Conservation (phyloP, 2,113 vertebrate genomes). For the Piprites chloris region DNA sequence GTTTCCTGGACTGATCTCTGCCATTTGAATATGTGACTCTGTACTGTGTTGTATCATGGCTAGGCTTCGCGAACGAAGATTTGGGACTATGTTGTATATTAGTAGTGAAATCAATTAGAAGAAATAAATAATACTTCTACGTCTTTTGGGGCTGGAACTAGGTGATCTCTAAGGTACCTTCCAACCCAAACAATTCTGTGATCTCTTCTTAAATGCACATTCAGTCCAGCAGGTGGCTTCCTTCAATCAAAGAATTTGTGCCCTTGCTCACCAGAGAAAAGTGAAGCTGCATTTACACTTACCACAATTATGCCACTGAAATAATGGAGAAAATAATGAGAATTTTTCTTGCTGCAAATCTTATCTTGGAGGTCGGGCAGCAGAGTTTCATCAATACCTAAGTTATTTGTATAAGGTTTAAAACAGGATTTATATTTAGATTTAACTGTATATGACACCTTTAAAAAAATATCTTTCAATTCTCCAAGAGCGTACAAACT, state of each 20-base stretch:
- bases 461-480: neutral
- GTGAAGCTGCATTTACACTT: neutral
- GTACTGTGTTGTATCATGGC: too few relatives aligned
- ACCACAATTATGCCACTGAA: neutral
- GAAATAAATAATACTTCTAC: neutral
- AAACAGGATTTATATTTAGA: neutral
- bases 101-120: neutral
- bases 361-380: neutral
- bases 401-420: neutral
- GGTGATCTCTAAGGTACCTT: neutral
- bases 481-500: neutral
- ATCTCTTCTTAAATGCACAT: neutral
- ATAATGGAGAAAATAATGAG: neutral
- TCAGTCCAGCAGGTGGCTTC: constrained; percentile 49
- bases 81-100: neutral
- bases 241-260: neutral
- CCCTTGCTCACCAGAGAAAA: neutral
- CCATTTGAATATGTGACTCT: neutral
- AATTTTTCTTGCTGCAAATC: neutral
- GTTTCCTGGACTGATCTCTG: neutral
- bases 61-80: too few relatives aligned
- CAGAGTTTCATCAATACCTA: neutral
- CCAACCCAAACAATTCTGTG: neutral
- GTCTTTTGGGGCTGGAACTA: neutral
- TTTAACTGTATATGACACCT: neutral